These are phyloP conservation scores for human (Homo sapiens) DNA, from an alignment of 2,113 vertebrate genomes.

Conservation along the genomic window GRCh38 chr21:39096501-39097000, in stretches of 20 bases:
- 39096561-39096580: neutral
- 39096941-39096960: fast-evolving
- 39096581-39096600: neutral
- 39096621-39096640: neutral
- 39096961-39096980: fast-evolving
- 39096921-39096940: fast-evolving
- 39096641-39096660: neutral
- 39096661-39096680: neutral
- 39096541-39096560: neutral
- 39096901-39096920: neutral
- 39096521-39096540: neutral
- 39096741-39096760: neutral
- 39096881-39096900: neutral
- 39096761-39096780: neutral
- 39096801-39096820: neutral
- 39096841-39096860: neutral
- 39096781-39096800: neutral
- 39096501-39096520: fast-evolving
- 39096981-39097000: neutral
- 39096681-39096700: neutral
- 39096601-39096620: neutral
- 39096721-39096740: neutral
- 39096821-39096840: neutral
- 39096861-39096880: neutral
- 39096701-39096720: neutral